Evolutionary conservation across 2,888 invertebrate species (phyloP).

Genomic region (Leptinotarsa tumamoca): DNA sequence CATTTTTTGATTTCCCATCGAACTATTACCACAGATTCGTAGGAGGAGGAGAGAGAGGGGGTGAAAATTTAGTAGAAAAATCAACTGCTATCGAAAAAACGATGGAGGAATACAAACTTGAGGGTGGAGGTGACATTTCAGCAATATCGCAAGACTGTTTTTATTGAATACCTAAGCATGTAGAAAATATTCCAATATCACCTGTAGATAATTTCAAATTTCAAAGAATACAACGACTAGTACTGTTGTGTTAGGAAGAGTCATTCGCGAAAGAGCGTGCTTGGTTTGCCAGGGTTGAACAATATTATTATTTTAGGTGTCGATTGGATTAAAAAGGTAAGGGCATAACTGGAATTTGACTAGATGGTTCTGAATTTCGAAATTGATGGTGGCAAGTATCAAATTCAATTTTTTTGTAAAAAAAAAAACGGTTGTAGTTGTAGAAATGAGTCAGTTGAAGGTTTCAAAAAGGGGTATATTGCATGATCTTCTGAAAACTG

Average conservation of each 20-base stretch:
- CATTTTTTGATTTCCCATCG: slow-evolving; percentile 15
- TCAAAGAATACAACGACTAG: slow-evolving; percentile 13
- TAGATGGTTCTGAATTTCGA: background rate
- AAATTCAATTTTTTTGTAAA: background rate
- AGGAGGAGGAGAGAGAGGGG: background rate
- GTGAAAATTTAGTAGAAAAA: background rate
- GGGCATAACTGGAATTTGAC: background rate
- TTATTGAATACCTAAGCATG: background rate
- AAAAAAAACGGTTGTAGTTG: background rate
- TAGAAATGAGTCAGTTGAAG: too few species aligned
- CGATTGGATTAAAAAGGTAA: background rate
- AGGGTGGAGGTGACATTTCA: slow-evolving; percentile 19
- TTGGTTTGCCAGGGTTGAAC: slow-evolving; percentile 3
- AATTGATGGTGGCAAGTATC: background rate
- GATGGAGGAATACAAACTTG: background rate
- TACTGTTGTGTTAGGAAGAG: background rate
- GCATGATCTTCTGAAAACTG: background rate
- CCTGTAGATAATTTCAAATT: slow-evolving; percentile 8
- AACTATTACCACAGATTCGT: slow-evolving; percentile 4
- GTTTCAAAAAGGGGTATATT: background rate
- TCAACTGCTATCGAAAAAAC: background rate
- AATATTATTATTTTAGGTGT: background rate
- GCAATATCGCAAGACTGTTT: slow-evolving; percentile 22
- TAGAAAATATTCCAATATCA: slow-evolving; percentile 6
- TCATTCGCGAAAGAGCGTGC: background rate